These are phyloP conservation scores for Augochlorella aurata DNA, from an alignment of 2,888 invertebrate species.

Conservation along the genomic window DNA sequence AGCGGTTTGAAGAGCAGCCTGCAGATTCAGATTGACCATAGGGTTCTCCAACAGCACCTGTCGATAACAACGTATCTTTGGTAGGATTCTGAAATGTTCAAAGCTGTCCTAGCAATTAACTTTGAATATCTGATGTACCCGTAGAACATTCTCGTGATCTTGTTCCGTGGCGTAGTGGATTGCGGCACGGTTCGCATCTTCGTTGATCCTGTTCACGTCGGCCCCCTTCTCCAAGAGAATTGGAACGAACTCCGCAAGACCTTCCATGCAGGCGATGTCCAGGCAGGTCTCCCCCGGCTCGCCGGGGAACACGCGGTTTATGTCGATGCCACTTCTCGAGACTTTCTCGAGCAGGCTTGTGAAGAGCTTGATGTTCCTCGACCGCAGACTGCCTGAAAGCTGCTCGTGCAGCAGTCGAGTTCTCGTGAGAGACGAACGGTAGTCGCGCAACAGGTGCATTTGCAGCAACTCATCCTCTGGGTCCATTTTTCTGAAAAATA, in stretches of 20 bases:
- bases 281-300: slow-evolving; percentile 85
- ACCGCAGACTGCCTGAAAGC: slow-evolving; percentile 38
- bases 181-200: slow-evolving; percentile 84
- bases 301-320: slow-evolving; percentile 84
- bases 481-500: slow-evolving; percentile 53
- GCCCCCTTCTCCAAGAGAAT: slow-evolving; percentile 85
- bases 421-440: background rate
- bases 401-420: slow-evolving; percentile 48
- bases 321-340: slow-evolving; percentile 77
- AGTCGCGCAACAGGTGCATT: slow-evolving; percentile 55
- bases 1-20: slow-evolving; percentile 74
- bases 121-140: background rate
- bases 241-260: slow-evolving; percentile 84
- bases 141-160: slow-evolving; percentile 75
- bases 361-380: slow-evolving; percentile 57
- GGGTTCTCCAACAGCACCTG: slow-evolving; percentile 71
- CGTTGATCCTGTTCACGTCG: slow-evolving; percentile 85
- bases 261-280: slow-evolving; percentile 84
- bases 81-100: too few relatives aligned
- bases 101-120: background rate
- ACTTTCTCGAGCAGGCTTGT: slow-evolving; percentile 61
- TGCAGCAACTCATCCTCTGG: slow-evolving; percentile 56
- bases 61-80: background rate
- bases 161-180: slow-evolving; percentile 86
- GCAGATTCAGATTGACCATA: slow-evolving; percentile 75